Conservation (phyloP, 92 coral and sea anemone genomes). For the Epizoanthus illoricatus region DNA sequence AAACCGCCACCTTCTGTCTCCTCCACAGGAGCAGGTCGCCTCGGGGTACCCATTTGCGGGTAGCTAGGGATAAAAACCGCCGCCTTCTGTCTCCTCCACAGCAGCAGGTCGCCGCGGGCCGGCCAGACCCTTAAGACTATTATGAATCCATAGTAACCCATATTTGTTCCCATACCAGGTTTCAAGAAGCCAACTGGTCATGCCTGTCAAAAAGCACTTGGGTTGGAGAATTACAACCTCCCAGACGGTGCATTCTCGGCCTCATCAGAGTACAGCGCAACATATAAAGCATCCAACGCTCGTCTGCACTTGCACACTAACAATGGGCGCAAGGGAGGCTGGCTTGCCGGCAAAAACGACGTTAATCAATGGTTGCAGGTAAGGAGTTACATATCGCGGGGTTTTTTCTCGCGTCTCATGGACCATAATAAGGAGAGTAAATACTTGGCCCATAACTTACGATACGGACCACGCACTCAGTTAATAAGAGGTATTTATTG, state of each 20-base stretch:
- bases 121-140: too few relatives aligned
- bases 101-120: too few relatives aligned
- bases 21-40: too few relatives aligned
- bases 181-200: conserved; percentile 7
- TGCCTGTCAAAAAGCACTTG: conserved; percentile 14
- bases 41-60: too few relatives aligned
- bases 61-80: too few relatives aligned
- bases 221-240: not conserved
- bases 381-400: not conserved
- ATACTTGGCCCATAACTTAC: not conserved
- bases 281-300: conserved; percentile 1
- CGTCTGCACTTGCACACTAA: conserved; percentile 17
- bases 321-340: not conserved
- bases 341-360: not conserved
- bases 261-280: not conserved
- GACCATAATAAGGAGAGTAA: not conserved
- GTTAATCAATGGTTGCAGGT: conserved; percentile 15
- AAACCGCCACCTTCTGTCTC: too few relatives aligned
- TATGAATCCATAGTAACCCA: too few relatives aligned
- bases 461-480: too few relatives aligned
- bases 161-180: not conserved
- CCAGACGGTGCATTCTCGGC: conserved; percentile 14
- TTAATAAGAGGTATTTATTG: not conserved
- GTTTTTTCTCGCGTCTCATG: not conserved
- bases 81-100: too few relatives aligned